Evolutionary conservation across 2,113 vertebrate genomes (phyloP), one percentile per base, ranked within the genome.

Genomic region (Catharus bicknelli): DNA sequence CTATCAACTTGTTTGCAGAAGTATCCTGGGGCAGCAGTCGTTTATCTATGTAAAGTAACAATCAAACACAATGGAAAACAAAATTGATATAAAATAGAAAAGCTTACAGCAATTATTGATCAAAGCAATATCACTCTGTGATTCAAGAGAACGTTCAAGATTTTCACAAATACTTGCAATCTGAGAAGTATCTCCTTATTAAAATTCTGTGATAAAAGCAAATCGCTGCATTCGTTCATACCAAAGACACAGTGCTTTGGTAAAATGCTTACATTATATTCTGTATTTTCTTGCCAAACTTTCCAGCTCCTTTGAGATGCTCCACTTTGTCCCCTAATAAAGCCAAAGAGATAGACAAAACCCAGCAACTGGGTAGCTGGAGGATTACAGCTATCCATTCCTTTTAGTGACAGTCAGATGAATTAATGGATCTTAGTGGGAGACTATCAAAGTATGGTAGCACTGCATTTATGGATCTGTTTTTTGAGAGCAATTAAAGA

Each of bases 31-130:
- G 86, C 59, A 92, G 70, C 40, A 64, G 34, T 57, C 42, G 1
- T 94, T 94, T 94, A 81, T 86, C 75, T 94, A 20, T 64, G 25
- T 50, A 82, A 72, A 82, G 42, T 43, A 95, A 86, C 64, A 90
- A 68, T 72, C 50, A 82, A 76, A 66, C 51, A 88, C 64, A 83
- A 77, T 68, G 42, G 68, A 92, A 91, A 94, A 82, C 62, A 80
- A 95, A 95, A 82, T 72, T 47, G 86, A 86, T 84, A 72, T 58
- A 59, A 94, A 93, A 83, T 78, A 69, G 59, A 48, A 92, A 85
- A 94, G 9, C 77, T 87, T 76, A 83, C 34, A 83, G 81, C 58
- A 91, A 77, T 89, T 96, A 89, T 83, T 94, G 68, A 90, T 95
- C 83, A 95, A 94, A 96, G 59, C 19, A 47, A 13, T 74, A 88